Conservation (phyloP, 2,888 invertebrate genomes). For the Ormia ochracea region DNA sequence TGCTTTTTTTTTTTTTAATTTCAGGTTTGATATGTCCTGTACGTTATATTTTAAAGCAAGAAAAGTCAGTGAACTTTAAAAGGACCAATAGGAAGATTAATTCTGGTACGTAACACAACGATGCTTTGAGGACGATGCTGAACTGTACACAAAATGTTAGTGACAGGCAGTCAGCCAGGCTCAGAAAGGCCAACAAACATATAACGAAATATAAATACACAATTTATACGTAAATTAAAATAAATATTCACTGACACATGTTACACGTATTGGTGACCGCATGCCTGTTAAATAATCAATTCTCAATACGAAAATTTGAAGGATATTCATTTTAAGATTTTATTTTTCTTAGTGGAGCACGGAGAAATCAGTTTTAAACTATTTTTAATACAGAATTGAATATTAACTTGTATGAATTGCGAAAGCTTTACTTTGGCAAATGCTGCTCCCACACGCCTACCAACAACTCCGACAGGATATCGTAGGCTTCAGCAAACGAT, state of each 20-base stretch:
- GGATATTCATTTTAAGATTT: neutral
- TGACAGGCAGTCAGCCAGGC: constrained; percentile 54
- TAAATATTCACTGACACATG: constrained; percentile 28
- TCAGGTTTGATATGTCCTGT: neutral
- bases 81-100: constrained; percentile 45
- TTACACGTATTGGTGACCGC: constrained; percentile 26
- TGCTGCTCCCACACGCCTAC: no score
- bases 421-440: no score
- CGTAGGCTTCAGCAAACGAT: no score
- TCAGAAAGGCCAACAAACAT: constrained; percentile 27
- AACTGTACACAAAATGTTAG: constrained; percentile 45
- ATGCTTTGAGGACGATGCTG: constrained; percentile 4
- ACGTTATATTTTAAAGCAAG: neutral
- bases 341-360: neutral
- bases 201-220: neutral
- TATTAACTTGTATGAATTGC: no score
- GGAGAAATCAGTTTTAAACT: no score
- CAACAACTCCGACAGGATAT: no score
- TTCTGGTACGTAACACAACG: constrained; percentile 12
- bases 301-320: neutral
- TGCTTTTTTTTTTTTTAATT: constrained; percentile 11
- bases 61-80: constrained; percentile 55
- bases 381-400: no score
- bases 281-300: neutral
- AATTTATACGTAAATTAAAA: constrained; percentile 2